Conservation (phyloP, 2,797 vertebrate species). For the Eulemur coronatus region DNA sequence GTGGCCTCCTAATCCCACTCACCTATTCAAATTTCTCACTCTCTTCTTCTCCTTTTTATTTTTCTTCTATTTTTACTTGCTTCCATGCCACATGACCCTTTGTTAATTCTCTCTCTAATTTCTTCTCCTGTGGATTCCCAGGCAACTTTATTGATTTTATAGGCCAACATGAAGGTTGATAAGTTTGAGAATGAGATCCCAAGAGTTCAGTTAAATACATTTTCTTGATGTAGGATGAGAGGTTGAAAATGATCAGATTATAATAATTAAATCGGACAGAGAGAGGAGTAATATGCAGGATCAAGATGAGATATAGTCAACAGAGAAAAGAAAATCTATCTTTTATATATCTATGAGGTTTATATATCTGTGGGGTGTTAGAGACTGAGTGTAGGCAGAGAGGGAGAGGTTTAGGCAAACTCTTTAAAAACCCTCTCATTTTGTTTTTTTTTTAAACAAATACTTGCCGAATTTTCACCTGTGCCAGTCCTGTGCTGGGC, state of each 20-base stretch:
- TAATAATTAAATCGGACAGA: neutral
- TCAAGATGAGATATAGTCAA: neutral
- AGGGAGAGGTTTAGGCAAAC: neutral
- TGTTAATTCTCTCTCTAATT: neutral
- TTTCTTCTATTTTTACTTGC: neutral
- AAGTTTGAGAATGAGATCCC: neutral
- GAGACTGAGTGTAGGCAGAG: neutral
- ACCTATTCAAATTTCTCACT: neutral
- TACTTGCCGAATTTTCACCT: neutral
- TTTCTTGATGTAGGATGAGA: neutral
- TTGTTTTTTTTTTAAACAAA: neutral
- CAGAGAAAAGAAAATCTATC: neutral
- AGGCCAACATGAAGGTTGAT: neutral
- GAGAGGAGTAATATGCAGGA: neutral
- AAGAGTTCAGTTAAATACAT: neutral
- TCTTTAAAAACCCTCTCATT: neutral
- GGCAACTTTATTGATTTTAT: neutral
- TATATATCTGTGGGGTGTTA: neutral
- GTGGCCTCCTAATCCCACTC: neutral
- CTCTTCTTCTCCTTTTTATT: neutral
- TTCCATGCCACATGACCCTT: neutral
- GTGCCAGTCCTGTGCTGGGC: neutral
- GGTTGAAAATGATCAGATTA: neutral
- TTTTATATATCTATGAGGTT: neutral
- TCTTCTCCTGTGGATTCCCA: neutral